These are phyloP conservation scores for Meganola albula DNA, from an alignment of 2,888 invertebrate genomes.

Conservation along the genomic window DNA sequence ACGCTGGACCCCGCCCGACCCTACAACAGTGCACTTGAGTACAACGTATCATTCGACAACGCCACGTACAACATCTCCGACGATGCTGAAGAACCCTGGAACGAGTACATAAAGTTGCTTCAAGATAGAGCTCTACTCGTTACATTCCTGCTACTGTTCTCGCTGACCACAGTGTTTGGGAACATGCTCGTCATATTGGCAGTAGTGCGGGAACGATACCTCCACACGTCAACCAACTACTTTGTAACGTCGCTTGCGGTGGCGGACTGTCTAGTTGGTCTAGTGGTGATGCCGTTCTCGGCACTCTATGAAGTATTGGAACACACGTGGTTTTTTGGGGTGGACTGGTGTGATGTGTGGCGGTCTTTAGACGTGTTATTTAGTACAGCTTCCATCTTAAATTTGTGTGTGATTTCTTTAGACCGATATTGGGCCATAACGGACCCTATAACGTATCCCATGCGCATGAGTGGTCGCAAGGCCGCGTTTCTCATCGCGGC, in stretches of 20 bases:
- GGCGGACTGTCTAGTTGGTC: slow-evolving; percentile 96
- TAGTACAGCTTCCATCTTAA: slow-evolving; percentile 97
- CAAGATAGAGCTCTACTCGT: slow-evolving; percentile 86
- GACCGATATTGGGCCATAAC: slow-evolving; percentile 99
- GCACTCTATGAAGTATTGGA: slow-evolving; percentile 93
- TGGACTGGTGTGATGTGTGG: slow-evolving; percentile 98
- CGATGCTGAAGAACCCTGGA: slow-evolving; percentile 54
- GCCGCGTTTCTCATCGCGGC: slow-evolving; percentile 93
- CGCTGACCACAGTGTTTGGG: slow-evolving; percentile 95
- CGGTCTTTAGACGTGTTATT: slow-evolving; percentile 97
- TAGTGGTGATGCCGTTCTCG: slow-evolving; percentile 98
- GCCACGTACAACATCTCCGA: slow-evolving; percentile 47
- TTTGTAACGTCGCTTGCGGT: slow-evolving; percentile 98
- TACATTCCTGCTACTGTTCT: slow-evolving; percentile 90
- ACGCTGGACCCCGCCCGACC: slow-evolving; percentile 40
- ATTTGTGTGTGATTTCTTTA: slow-evolving; percentile 96
- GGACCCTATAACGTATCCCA: slow-evolving; percentile 98
- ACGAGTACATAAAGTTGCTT: slow-evolving; percentile 65
- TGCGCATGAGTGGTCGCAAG: slow-evolving; percentile 92
- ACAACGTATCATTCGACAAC: slow-evolving; percentile 56
- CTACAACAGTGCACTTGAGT: slow-evolving; percentile 50
- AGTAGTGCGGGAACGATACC: slow-evolving; percentile 93
- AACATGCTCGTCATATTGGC: slow-evolving; percentile 96
- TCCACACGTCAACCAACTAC: slow-evolving; percentile 98
- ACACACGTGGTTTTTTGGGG: slow-evolving; percentile 96